Base-by-base conservation (phyloP, 2,797 vertebrate genomes). In the Acipenser oxyrinchus region DNA sequence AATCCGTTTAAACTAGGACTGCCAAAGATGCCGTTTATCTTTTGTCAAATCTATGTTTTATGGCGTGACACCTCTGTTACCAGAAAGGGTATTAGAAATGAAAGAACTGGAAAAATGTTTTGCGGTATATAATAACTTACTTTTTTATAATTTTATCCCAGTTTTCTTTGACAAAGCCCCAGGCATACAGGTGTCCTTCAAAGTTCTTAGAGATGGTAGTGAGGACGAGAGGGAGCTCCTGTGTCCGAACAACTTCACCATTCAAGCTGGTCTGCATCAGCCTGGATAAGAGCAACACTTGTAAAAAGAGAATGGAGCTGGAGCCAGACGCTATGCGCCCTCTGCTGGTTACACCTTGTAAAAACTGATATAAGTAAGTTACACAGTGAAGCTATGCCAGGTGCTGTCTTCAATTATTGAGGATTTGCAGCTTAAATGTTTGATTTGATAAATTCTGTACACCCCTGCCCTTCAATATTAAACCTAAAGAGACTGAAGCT, bases 91-190 rank as follows among this genome's bases (percentile, higher is more conserved):
- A 37, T 37, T 37, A 37, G 23, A 37, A 37, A 4, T 37, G 23
- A 37, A 37, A 37, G 23, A 37, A 37, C 3, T 37, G 23, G 23
- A 2, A 37, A 37, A 37, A 37, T 37, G 23, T 37, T 37, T 37
- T 37, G 23, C 2, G 4, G 23, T 37, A 37, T 37, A 37, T 37
- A 55, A 55, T n/a, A 10, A 71, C 93, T 91, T 88, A 98, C 96
- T 92, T 96, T 63, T 88, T 81, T 70, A 88, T 90, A 71, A 99
- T 91, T 49, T 78, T 78, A 77, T 91, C 84, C 96, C 96, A 99
- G 80, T 95, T 96, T 75, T 96, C 89, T 75, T 97, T 96, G 57
- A 97, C 86, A 71, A 99, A 99, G 81, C 98, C 87, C 96, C 96
- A 98, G n/a, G 87, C 91, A 74, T 94, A 76, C 69, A 99, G 82